These are phyloP conservation scores for Heloderma charlesbogerti DNA, from an alignment of 2,113 vertebrate species.

Conservation along the genomic window DNA sequence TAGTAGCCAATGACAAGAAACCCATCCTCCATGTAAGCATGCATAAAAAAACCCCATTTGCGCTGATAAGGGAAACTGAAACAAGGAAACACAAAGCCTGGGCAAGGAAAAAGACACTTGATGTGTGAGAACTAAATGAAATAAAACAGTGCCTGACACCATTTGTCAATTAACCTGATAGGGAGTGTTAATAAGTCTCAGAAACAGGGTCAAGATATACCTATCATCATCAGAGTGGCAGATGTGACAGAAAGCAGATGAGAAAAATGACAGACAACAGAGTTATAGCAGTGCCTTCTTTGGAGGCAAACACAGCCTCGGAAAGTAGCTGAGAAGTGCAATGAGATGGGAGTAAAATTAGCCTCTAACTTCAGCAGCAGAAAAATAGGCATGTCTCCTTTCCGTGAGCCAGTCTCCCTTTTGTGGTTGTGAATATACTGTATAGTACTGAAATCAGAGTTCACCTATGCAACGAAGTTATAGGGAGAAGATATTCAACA, in stretches of 20 bases:
- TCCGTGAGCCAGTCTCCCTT: background rate
- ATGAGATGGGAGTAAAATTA: background rate
- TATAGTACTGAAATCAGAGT: background rate
- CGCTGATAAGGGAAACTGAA: conserved; percentile 41
- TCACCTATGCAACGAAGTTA: background rate
- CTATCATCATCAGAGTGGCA: conserved; percentile 51
- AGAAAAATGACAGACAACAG: conserved; percentile 47
- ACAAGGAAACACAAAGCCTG: background rate
- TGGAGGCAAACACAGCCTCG: background rate
- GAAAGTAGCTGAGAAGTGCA: background rate
- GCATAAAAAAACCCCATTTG: background rate
- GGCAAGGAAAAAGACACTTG: background rate
- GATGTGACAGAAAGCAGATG: conserved; percentile 47
- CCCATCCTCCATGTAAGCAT: background rate
- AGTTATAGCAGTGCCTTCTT: background rate
- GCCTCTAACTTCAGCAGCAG: background rate
- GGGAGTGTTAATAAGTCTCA: conserved; percentile 60
- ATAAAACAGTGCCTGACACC: conserved; percentile 43
- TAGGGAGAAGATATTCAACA: background rate
- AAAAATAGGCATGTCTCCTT: background rate
- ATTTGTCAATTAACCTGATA: conserved; percentile 57
- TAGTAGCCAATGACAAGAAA: background rate
- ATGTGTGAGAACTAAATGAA: conserved; percentile 18
- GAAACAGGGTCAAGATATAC: conserved; percentile 58
- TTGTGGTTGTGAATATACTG: background rate